Evolutionary conservation across 2,797 vertebrate genomes (phyloP).

Genomic region (Ptychadena robeensis): DNA sequence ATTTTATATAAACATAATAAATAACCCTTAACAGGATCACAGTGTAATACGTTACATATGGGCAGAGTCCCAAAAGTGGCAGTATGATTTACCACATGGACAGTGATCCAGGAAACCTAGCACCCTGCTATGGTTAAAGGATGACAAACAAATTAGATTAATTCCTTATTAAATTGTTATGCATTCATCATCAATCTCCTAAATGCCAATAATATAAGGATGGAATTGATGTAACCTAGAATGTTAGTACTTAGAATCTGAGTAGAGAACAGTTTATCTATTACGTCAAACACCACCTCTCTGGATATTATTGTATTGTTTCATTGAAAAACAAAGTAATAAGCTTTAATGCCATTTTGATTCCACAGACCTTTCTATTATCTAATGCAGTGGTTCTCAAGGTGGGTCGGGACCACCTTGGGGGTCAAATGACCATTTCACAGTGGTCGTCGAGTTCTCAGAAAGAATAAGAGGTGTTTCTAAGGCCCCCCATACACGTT

Average conservation of each 20-base stretch:
- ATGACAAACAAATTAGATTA: not conserved
- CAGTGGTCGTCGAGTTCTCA: no score
- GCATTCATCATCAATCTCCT: not conserved
- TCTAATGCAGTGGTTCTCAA: no score
- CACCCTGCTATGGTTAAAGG: not conserved
- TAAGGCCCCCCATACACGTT: no score
- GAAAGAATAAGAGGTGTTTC: no score
- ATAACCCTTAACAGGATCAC: not conserved
- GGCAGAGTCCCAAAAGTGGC: not conserved
- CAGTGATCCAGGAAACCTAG: not conserved
- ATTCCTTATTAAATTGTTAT: not conserved
- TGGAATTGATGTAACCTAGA: not conserved
- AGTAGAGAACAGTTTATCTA: not conserved
- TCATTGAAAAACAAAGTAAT: no score
- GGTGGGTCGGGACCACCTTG: no score
- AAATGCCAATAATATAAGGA: not conserved
- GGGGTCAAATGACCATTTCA: no score
- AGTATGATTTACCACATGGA: not conserved
- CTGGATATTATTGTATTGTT: no score
- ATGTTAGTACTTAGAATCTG: not conserved
- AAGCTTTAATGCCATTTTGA: not conserved
- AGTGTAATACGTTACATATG: not conserved
- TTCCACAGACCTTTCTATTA: not conserved
- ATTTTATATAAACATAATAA: slow-evolving; percentile 12
- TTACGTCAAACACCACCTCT: no score